A percentile compares a stretch with the other conserved stretches of the same genome.
phyloP scores from a whole-genome alignment of 2,113 vertebrate species.

The Urocolius indicus region DNA sequence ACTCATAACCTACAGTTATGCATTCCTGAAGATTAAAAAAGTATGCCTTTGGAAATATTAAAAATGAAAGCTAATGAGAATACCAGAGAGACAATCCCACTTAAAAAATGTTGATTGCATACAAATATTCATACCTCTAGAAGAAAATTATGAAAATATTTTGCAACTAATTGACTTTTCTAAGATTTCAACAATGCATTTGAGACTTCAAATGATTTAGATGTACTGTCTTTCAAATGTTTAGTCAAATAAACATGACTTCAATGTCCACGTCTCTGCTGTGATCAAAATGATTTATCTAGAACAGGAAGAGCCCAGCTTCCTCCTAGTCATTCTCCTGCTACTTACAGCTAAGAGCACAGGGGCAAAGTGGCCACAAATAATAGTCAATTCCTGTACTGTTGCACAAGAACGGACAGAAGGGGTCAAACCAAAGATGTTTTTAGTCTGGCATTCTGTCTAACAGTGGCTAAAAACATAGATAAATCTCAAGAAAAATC shows the following conservation, averaged over 20 bases:
- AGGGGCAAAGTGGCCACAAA: neutral
- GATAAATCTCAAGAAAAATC: conserved; percentile 17
- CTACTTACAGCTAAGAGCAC: neutral
- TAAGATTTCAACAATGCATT: neutral
- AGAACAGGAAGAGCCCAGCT: neutral
- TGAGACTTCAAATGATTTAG: neutral
- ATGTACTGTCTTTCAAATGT: neutral
- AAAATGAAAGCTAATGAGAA: conserved; percentile 28
- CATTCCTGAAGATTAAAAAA: neutral
- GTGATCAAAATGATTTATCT: neutral
- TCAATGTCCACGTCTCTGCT: neutral
- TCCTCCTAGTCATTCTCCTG: neutral
- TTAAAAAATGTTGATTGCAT: conserved; percentile 14
- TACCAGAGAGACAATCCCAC: conserved; percentile 27
- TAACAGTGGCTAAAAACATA: conserved; percentile 17
- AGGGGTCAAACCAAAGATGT: conserved; percentile 1
- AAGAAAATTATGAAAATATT: neutral
- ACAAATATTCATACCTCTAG: neutral
- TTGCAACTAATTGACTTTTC: neutral
- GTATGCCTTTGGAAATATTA: neutral
- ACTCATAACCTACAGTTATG: neutral
- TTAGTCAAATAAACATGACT: neutral
- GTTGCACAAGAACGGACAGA: conserved; percentile 11
- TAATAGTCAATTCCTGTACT: neutral
- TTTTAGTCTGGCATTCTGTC: conserved; percentile 10